Evolutionary conservation across 2,113 vertebrate species (phyloP).

Genomic region (Gymnogyps californianus): DNA sequence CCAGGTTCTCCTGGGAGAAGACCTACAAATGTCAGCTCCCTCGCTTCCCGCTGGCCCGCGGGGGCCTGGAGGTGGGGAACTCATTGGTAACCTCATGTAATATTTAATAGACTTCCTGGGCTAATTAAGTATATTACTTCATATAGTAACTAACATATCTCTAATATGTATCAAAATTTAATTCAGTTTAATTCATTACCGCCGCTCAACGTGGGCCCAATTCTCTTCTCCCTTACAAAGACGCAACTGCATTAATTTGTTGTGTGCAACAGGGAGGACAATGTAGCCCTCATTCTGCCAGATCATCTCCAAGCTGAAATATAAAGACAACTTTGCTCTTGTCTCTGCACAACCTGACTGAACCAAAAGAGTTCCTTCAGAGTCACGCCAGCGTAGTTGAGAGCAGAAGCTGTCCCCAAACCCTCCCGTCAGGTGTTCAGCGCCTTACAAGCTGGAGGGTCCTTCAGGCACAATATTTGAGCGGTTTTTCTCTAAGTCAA

Average conservation of each 20-base stretch:
- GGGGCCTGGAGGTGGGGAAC: background rate
- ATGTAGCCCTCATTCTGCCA: background rate
- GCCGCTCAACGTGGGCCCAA: background rate
- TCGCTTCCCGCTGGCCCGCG: background rate
- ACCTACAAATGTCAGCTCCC: conserved; percentile 42
- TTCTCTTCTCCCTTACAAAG: background rate
- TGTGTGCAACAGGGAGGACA: background rate
- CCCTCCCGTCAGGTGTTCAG: background rate
- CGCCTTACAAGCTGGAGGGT: background rate
- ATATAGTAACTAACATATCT: conserved; percentile 21
- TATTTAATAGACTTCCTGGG: conserved; percentile 53
- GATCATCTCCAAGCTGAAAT: background rate
- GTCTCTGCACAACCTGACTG: background rate
- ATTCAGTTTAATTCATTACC: conserved; percentile 16
- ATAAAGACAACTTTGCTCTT: background rate
- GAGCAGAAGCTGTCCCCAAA: background rate
- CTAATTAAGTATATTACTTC: conserved; percentile 62
- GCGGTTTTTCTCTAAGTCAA: background rate
- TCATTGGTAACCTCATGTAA: conserved; percentile 34
- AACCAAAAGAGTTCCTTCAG: background rate
- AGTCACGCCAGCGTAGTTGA: background rate
- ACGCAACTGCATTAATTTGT: background rate
- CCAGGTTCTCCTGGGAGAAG: background rate
- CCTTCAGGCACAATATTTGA: background rate
- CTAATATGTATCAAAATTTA: conserved; percentile 36